Base-by-base conservation (phyloP, 2,113 vertebrate species). In the Arvicanthis niloticus region DNA sequence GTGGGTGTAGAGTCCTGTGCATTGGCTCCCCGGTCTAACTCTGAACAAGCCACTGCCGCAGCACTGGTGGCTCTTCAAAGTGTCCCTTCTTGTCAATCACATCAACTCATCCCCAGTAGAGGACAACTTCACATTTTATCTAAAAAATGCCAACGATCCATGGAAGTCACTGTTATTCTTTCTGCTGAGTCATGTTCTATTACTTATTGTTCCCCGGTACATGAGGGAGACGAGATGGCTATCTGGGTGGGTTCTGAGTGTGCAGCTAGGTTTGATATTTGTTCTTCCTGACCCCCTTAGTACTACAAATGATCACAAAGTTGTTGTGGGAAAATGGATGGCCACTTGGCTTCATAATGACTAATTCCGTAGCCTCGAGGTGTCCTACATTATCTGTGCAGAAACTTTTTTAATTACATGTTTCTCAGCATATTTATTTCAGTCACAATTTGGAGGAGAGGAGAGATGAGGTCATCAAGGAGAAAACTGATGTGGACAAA, bases 111-210 rank as follows among this genome's bases (percentile, higher is more conserved):
- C 86, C 88, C 65, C 37, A 87, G 67, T 3, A 70, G 72, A 75
- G 92, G 65, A 89, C 80, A 65, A 93, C 88, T 95, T 93, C 40
- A 48, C 31, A 91, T 94, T 91, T 95, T 60, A 53, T 93, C 21
- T 90, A 24, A 97, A 90, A 95, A 48, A 96, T 77, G 45, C 53
- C 72, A 89, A 68, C 77, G 84, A 42, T 72, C 94, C 58, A 26
- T 58, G 72, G 85, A 88, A 88, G 70, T 97, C 87, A 76, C 88
- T 95, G 94, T 92, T 88, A 72, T 91, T 89, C 70, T 91, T 96
- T 96, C 85, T 87, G 90, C 72, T 95, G 92, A 88, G 21, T 94
- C 62, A 84, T 34, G 26, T 7, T 73, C 58, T 80, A 91, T 72
- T 90, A 26, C n/a, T 82, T 53, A 21, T 91, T 78, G 37, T 89